A percentile compares a stretch with the other conserved stretches of the same genome.
Evolutionary conservation across 2,113 vertebrate genomes (phyloP).

Genomic region (Otus sunia): DNA sequence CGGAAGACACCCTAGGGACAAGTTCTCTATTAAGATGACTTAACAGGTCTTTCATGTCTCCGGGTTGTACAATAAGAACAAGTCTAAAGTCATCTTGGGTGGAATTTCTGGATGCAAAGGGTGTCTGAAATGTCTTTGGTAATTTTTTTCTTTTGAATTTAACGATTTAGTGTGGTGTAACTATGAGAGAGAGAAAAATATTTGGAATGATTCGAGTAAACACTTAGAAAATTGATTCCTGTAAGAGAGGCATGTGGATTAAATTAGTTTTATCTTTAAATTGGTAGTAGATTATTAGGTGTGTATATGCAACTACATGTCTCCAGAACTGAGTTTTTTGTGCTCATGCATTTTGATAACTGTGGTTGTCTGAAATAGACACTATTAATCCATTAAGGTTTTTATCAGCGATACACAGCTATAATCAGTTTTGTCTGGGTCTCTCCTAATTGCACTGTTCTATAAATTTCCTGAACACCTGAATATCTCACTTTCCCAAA

Average conservation of each 20-base stretch:
- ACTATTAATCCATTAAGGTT: neutral
- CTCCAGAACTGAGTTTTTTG: neutral
- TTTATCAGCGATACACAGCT: neutral
- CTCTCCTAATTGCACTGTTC: neutral
- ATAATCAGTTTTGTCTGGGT: neutral
- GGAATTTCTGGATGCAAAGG: constrained; percentile 14
- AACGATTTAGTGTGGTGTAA: neutral
- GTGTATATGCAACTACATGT: neutral
- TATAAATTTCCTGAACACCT: neutral
- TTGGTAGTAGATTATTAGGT: neutral
- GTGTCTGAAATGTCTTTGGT: neutral
- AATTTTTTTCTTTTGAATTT: neutral
- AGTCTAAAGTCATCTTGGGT: constrained; percentile 38
- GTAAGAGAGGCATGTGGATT: neutral
- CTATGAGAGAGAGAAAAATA: neutral
- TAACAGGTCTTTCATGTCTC: constrained; percentile 46
- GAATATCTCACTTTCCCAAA: neutral
- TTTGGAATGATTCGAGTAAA: neutral
- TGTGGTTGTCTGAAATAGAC: neutral
- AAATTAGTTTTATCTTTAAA: neutral
- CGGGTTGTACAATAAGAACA: neutral
- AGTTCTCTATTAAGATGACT: constrained; percentile 47
- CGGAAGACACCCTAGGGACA: constrained; percentile 51
- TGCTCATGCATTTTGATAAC: neutral
- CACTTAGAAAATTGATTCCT: neutral